Percentiles rank a stretch among this genome's conserved stretches.
phyloP scores from a whole-genome alignment of 2,113 vertebrate genomes.

The Oreotrochilus melanogaster region DNA sequence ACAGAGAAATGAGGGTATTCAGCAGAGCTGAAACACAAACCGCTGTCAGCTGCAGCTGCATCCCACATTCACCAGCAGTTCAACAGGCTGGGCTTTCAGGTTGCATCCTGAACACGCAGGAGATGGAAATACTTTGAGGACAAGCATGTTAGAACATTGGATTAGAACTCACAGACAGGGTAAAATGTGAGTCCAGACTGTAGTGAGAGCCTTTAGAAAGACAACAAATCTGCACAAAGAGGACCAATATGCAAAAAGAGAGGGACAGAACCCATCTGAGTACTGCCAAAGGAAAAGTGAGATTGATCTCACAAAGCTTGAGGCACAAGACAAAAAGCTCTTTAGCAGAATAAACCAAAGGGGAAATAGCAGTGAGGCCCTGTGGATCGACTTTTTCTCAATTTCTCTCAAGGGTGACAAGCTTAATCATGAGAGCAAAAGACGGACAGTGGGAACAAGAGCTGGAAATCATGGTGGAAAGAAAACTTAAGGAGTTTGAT shows the following conservation, averaged over 20 bases:
- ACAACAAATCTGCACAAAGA: neutral
- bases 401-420: neutral
- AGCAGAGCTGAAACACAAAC: neutral
- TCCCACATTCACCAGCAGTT: neutral
- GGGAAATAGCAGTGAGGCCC: neutral
- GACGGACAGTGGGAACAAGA: neutral
- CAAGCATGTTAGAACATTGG: neutral
- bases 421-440: neutral
- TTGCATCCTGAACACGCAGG: neutral
- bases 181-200: neutral
- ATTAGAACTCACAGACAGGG: neutral
- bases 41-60: neutral
- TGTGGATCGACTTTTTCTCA: neutral
- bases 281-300: neutral
- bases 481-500: neutral
- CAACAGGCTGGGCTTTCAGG: neutral
- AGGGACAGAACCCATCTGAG: neutral
- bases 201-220: neutral
- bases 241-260: neutral
- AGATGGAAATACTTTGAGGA: neutral
- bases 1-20: neutral
- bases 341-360: neutral
- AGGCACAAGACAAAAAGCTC: neutral
- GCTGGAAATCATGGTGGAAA: slow-evolving; percentile 40
- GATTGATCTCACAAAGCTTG: neutral